A percentile compares a stretch with the other conserved stretches of the same genome.
phyloP scores from a whole-genome alignment of 2,888 invertebrate species.

The Ptychoptera albimana region DNA sequence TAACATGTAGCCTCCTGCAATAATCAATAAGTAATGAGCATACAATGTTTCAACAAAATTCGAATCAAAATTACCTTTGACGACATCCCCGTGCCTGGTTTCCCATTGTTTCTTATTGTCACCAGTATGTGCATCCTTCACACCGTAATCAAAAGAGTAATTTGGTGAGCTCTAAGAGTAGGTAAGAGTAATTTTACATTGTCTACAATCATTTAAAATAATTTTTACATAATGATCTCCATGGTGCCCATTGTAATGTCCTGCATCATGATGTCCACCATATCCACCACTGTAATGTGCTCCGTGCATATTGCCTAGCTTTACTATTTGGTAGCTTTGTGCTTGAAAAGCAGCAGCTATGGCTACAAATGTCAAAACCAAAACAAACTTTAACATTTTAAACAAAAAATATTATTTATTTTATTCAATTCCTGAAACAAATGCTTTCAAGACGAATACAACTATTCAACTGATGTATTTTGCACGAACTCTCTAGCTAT shows the following conservation, averaged over 20 bases:
- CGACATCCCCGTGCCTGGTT: slow-evolving; percentile 27
- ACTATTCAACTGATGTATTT: too few relatives aligned
- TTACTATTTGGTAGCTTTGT: too few relatives aligned
- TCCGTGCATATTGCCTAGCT: too few relatives aligned
- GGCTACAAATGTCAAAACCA: too few relatives aligned
- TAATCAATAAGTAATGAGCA: background rate
- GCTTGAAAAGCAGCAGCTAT: too few relatives aligned
- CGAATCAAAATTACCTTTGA: slow-evolving; percentile 21
- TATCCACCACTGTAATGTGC: too few relatives aligned
- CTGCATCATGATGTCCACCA: slow-evolving; percentile 16
- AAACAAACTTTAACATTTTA: too few relatives aligned
- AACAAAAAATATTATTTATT: too few relatives aligned
- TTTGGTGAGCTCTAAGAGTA: slow-evolving; percentile 18
- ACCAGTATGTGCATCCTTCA: slow-evolving; percentile 22
- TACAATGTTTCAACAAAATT: background rate
- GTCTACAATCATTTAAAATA: background rate
- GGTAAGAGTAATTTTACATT: background rate
- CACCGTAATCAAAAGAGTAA: slow-evolving; percentile 22
- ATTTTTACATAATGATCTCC: slow-evolving; percentile 6
- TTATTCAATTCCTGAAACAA: too few relatives aligned
- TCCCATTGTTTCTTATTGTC: slow-evolving; percentile 24
- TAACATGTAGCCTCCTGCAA: slow-evolving; percentile 17
- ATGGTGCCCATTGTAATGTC: slow-evolving; percentile 11
- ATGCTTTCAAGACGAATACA: too few relatives aligned
- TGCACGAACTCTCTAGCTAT: too few relatives aligned